phyloP scores from a whole-genome alignment of 2,797 vertebrate genomes.

The Pipistrellus pipistrellus region DNA sequence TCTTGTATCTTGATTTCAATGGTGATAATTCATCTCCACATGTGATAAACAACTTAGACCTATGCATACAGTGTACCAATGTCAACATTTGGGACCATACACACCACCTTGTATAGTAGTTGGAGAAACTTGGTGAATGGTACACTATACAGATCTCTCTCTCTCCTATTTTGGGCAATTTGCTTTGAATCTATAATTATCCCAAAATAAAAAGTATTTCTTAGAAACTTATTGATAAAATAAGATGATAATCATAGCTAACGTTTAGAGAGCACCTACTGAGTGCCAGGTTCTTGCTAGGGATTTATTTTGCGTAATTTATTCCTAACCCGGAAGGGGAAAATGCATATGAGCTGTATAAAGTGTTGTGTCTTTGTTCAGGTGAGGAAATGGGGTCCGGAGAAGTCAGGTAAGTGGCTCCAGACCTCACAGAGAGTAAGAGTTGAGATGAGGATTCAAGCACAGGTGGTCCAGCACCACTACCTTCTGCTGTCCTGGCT shows the following conservation, averaged over 20 bases:
- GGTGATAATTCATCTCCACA: background rate
- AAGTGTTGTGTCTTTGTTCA: background rate
- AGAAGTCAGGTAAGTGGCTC: background rate
- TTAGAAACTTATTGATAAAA: background rate
- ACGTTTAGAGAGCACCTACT: background rate
- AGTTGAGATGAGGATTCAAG: too few species aligned
- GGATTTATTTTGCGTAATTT: background rate
- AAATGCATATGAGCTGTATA: background rate
- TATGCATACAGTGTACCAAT: background rate
- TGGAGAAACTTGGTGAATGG: background rate
- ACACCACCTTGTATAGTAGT: rapidly evolving
- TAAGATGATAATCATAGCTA: background rate
- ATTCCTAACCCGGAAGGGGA: background rate
- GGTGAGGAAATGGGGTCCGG: background rate
- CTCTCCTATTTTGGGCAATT: background rate
- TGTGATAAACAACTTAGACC: background rate
- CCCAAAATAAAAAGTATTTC: background rate
- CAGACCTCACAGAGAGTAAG: background rate
- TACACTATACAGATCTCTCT: background rate
- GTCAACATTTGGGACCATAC: background rate
- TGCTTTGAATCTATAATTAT: background rate
- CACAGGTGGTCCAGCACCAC: too few species aligned
- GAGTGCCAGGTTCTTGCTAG: background rate
- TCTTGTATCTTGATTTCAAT: background rate
- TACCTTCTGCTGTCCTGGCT: background rate